Percentiles rank a stretch among this genome's conserved stretches.
Conservation (phyloP, 2,888 invertebrate species). For the Cheilosia variabilis region DNA sequence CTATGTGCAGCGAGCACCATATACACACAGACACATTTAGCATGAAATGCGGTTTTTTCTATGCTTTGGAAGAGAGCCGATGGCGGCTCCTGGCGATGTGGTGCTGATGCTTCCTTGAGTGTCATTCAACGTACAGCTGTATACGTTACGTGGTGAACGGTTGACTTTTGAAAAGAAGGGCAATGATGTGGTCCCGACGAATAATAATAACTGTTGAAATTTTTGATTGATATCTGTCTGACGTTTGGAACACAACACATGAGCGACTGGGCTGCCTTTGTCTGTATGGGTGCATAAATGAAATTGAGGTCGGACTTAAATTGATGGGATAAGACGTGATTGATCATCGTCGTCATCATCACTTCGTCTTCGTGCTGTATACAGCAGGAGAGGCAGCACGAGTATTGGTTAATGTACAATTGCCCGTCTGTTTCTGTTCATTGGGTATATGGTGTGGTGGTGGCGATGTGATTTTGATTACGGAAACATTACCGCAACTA, state of each 20-base stretch:
- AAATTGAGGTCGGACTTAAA: conserved; percentile 71
- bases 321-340: conserved; percentile 71
- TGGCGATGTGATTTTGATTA: conserved; percentile 67
- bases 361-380: conserved; percentile 24
- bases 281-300: conserved; percentile 42
- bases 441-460: conserved; percentile 30
- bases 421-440: conserved; percentile 34
- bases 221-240: conserved; percentile 73
- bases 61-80: conserved; percentile 16
- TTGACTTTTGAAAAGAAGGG: conserved; percentile 59
- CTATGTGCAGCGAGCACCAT: conserved; percentile 1
- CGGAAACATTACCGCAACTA: conserved; percentile 69
- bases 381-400: conserved; percentile 25
- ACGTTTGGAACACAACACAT: conserved; percentile 56
- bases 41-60: conserved; percentile 60
- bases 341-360: conserved; percentile 71
- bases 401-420: conserved; percentile 55
- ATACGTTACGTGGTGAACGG: conserved; percentile 38
- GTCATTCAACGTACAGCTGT: conserved; percentile 50
- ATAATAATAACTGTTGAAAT: conserved; percentile 73
- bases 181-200: conserved; percentile 53
- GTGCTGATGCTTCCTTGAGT: conserved; percentile 42
- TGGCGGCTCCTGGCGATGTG: conserved; percentile 39
- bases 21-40: conserved; percentile 33
- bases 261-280: conserved; percentile 22